phyloP scores from a whole-genome alignment of 2,888 invertebrate species.

The Netelia virgata region DNA sequence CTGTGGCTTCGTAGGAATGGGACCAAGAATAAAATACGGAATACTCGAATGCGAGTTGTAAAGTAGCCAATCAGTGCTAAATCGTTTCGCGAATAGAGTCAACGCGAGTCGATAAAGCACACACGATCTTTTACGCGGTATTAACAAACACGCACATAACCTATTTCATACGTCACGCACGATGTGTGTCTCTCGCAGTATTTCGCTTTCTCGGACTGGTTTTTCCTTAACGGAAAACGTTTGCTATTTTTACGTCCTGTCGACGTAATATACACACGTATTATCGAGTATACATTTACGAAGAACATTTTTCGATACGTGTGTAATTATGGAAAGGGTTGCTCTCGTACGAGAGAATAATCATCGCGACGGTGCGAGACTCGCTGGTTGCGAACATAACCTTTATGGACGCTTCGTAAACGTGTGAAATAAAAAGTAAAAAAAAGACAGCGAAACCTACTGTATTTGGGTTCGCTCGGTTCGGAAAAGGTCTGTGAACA shows the following conservation, averaged over 20 bases:
- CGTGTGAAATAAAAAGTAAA: no score
- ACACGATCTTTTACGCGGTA: conserved; percentile 43
- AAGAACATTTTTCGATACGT: background rate
- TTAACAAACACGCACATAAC: conserved; percentile 5
- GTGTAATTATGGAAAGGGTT: no score
- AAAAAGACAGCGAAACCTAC: no score
- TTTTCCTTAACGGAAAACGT: conserved; percentile 41
- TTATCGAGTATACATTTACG: background rate
- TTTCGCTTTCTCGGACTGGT: conserved; percentile 50
- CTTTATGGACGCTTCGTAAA: no score
- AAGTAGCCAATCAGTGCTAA: conserved; percentile 53
- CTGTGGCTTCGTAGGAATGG: background rate
- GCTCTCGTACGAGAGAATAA: no score
- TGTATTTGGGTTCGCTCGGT: no score
- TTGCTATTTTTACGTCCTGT: conserved; percentile 28
- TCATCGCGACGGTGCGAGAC: no score
- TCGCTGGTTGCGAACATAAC: no score
- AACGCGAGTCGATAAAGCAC: conserved; percentile 58
- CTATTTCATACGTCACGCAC: conserved; percentile 31
- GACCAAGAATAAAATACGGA: conserved; percentile 15
- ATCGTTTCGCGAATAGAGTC: conserved; percentile 55
- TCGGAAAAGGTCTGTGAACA: no score
- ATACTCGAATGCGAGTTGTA: conserved; percentile 22
- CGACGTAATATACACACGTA: background rate
- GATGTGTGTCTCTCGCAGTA: conserved; percentile 1